phyloP scores from a whole-genome alignment of 2,888 invertebrate genomes.

The Lordiphosa fenestrarum region DNA sequence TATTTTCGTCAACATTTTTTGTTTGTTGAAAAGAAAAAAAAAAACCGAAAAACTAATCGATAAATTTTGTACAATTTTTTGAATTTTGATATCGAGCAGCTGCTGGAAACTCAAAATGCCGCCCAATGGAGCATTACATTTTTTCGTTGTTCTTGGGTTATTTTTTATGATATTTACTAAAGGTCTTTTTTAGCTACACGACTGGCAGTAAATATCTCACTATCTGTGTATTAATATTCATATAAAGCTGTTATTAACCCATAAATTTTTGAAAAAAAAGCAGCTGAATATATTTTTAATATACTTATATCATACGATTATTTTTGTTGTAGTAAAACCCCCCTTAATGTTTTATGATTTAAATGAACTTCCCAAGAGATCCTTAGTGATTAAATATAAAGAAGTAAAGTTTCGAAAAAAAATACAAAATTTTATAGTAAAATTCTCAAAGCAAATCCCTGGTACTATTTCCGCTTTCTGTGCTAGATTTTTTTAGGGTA shows the following conservation, averaged over 20 bases:
- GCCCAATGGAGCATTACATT: constrained; percentile 53
- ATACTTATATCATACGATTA: too few relatives aligned
- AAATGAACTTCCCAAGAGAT: too few relatives aligned
- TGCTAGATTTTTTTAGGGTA: too few relatives aligned
- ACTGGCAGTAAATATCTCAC: constrained; percentile 24
- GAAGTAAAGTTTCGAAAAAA: too few relatives aligned
- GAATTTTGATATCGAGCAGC: constrained; percentile 67
- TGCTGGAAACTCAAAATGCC: constrained; percentile 41
- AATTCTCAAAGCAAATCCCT: too few relatives aligned
- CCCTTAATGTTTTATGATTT: too few relatives aligned
- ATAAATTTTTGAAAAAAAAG: too few relatives aligned
- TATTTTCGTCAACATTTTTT: not conserved
- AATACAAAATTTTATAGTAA: too few relatives aligned
- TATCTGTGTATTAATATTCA: constrained; percentile 3
- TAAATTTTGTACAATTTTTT: constrained; percentile 64
- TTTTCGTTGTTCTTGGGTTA: constrained; percentile 22
- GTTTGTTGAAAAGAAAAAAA: constrained; percentile 4
- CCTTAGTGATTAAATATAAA: too few relatives aligned
- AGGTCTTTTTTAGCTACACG: constrained; percentile 20
- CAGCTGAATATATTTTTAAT: too few relatives aligned
- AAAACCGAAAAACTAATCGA: constrained; percentile 52
- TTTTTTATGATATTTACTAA: constrained; percentile 23
- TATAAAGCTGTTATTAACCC: not conserved
- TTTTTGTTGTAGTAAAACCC: too few relatives aligned
- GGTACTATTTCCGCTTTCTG: too few relatives aligned